phyloP scores from a whole-genome alignment of 35 echinoderm and acorn worm species.

The Holothuria glaberrima region DNA sequence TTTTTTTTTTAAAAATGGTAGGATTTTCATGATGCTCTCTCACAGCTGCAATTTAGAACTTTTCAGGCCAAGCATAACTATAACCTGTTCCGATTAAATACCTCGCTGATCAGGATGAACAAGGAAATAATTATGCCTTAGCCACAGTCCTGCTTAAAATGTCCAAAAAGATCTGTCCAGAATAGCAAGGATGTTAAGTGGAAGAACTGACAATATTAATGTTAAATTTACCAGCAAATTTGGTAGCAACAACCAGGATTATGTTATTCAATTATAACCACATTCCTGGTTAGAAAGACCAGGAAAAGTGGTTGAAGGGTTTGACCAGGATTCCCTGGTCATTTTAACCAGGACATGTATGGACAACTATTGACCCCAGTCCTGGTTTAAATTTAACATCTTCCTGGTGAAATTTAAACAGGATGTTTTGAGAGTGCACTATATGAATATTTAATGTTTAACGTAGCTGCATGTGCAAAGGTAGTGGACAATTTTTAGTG shows the following conservation, averaged over 20 bases:
- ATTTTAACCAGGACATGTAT: not conserved
- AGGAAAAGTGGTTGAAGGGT: not conserved
- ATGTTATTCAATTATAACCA: not conserved
- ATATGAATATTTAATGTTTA: too few relatives aligned
- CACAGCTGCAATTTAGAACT: not conserved
- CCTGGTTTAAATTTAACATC: not conserved
- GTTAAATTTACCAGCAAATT: constrained; percentile 11
- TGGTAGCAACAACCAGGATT: constrained; percentile 4
- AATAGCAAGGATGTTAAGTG: not conserved
- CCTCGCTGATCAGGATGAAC: not conserved
- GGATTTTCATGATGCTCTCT: not conserved
- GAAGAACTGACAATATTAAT: not conserved
- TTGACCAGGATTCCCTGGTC: constrained; percentile 17
- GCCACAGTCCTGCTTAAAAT: not conserved
- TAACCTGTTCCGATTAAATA: constrained; percentile 2
- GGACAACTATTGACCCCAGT: constrained; percentile 3
- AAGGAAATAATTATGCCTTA: not conserved
- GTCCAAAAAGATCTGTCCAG: not conserved
- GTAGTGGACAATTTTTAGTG: too few relatives aligned
- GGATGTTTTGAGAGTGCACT: not conserved
- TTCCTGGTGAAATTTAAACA: not conserved
- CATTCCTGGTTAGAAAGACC: constrained; percentile 14
- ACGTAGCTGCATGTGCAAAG: too few relatives aligned
- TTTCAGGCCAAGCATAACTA: not conserved
- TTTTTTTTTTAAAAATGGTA: not conserved